phyloP scores from a whole-genome alignment of 2,888 invertebrate species.

The Machimus atricapillus region DNA sequence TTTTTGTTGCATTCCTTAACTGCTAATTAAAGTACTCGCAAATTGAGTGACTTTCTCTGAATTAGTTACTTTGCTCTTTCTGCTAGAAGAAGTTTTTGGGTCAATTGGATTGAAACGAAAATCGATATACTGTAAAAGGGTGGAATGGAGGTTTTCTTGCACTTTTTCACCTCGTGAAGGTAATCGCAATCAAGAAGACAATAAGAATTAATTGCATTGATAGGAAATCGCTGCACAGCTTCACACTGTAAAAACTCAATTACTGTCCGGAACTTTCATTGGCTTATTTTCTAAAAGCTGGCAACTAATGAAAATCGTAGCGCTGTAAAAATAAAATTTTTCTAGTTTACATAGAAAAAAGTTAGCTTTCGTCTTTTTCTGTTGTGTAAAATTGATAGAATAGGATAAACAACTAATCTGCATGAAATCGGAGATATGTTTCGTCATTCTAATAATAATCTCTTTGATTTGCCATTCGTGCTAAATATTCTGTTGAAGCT shows the following conservation, averaged over 20 bases:
- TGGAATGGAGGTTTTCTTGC: background rate
- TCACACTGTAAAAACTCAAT: background rate
- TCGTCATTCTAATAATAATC: background rate
- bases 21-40: background rate
- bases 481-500: background rate
- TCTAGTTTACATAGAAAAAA: background rate
- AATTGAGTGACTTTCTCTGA: background rate
- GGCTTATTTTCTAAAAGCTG: background rate
- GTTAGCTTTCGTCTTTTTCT: background rate
- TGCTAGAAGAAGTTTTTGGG: background rate
- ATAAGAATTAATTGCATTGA: background rate
- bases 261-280: background rate
- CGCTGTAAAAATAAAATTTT: background rate
- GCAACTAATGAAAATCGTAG: background rate
- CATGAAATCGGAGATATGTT: background rate
- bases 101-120: background rate
- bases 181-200: background rate
- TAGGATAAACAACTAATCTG: background rate
- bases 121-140: background rate
- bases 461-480: background rate
- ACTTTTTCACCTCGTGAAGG: background rate
- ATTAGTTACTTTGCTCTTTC: background rate
- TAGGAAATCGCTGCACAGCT: background rate
- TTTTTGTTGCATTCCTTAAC: background rate
- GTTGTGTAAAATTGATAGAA: background rate